Conservation (phyloP, 2,113 vertebrate genomes). For the Formicarius rufipectus region DNA sequence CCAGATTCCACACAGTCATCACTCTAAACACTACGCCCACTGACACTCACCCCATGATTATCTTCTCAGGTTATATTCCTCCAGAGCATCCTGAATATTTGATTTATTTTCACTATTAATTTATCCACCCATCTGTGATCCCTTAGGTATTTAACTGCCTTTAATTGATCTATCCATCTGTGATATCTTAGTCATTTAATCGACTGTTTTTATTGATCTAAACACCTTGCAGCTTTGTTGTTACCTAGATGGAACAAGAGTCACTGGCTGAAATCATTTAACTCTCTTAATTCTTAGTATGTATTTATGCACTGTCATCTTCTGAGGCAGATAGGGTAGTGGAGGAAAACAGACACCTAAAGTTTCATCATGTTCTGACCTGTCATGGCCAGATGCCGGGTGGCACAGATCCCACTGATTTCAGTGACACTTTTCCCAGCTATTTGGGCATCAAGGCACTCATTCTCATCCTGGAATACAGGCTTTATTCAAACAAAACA, state of each 20-base stretch:
- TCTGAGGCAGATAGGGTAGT: not conserved
- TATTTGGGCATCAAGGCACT: not conserved
- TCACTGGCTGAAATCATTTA: not conserved
- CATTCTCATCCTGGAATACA: not conserved
- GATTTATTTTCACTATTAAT: conserved; percentile 56
- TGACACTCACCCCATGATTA: not conserved
- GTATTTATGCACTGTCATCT: not conserved
- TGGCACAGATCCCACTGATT: not conserved
- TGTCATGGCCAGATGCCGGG: not conserved
- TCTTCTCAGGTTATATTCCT: not conserved
- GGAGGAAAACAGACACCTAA: not conserved
- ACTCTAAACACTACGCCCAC: not conserved
- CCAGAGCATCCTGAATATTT: not conserved
- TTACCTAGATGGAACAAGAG: not conserved
- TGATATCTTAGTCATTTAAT: conserved; percentile 31
- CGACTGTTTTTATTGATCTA: conserved; percentile 22
- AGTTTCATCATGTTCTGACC: not conserved
- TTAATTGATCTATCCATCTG: conserved; percentile 52
- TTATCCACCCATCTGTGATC: conserved; percentile 33
- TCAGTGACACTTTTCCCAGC: not conserved
- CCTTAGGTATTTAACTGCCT: conserved; percentile 40
- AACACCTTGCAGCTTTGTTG: not conserved
- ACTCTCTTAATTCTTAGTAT: not conserved
- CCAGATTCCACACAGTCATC: not conserved
- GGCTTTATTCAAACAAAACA: not conserved